Base-by-base conservation (phyloP, 23 tunicate species). In the Clavelina lepadiformis region DNA sequence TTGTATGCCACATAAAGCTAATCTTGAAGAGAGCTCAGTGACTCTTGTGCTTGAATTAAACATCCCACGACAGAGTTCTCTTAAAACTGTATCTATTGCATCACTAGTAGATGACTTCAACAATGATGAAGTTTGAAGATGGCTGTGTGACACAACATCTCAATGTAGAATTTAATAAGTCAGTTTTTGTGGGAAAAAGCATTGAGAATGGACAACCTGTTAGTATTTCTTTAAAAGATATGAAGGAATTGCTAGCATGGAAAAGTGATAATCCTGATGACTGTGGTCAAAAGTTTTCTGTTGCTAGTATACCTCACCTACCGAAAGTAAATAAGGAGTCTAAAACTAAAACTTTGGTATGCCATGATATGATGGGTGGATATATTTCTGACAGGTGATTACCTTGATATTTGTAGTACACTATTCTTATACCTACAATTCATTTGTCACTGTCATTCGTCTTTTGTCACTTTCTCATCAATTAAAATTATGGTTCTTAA, bases 311-410 rank as follows among this genome's bases (percentile, higher is more conserved):
- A 0, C 86, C 81, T 7, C 69, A 78, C 32, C 11, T 2, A 35
- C 88, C 80, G 22, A 86, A 86, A 68, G 25, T 70, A n/a, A 58
- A 57, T 20, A 41, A 20, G 31, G 29, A 75, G 2, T 73, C 62
- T 64, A 60, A 68, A 51, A 37, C 71, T 30, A 67, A 68, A 33
- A 71, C 80, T 20, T 27, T 89, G 70, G 71, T 81, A 0, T 81
- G 89, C 46, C 97, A 89, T 75, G 97, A 89, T 46, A 81, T 89
- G 89, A 70, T 35, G 23, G 89, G 89, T 3, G 83, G 83, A 35
- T 89, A 89, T 63, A 21, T 81, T 30, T 67, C 64, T 31, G 97
- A 89, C 79, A 89, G 97, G 96, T 79, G 35, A 0, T 3, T 33
- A 44, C 7, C 21, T 41, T 41, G 49, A 41, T 8, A 41, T 41